phyloP scores from a whole-genome alignment of 2,888 invertebrate genomes.

The Xestobium rufovillosum region DNA sequence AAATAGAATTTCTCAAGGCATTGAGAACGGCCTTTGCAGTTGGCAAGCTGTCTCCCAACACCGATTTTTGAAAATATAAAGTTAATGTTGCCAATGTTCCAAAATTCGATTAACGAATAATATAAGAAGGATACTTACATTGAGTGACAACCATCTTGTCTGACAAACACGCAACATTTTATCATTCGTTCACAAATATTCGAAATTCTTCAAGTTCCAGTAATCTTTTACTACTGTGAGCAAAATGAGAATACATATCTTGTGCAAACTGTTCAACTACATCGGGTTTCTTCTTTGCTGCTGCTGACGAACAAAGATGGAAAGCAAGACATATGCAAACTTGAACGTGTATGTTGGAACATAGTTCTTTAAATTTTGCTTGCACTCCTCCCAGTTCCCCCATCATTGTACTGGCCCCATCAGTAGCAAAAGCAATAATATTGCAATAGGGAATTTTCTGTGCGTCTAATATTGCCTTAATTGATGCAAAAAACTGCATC shows the following conservation, averaged over 20 bases:
- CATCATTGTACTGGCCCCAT: too few species aligned
- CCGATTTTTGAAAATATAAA: conserved; percentile 15
- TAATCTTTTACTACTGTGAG: conserved; percentile 11
- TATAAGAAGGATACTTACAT: conserved; percentile 8
- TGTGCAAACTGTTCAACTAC: conserved; percentile 3
- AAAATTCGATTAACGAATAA: conserved; percentile 15
- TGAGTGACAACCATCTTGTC: conserved; percentile 16
- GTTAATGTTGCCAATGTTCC: conserved; percentile 16
- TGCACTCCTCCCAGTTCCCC: too few species aligned
- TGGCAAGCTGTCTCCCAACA: conserved; percentile 14
- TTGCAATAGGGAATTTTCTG: too few species aligned
- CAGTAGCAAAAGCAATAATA: too few species aligned
- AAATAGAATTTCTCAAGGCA: conserved; percentile 14
- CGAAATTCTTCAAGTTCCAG: conserved; percentile 14
- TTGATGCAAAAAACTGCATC: background rate
- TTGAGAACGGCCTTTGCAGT: conserved; percentile 15
- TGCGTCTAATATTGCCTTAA: background rate
- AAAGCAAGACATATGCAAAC: too few species aligned
- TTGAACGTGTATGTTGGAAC: too few species aligned
- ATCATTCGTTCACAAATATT: conserved; percentile 14
- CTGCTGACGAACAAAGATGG: background rate
- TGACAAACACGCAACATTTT: conserved; percentile 15
- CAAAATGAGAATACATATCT: conserved; percentile 15
- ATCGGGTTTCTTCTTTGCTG: background rate
- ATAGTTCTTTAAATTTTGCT: too few species aligned